phyloP scores from a whole-genome alignment of 2,888 invertebrate genomes.

The Tromatobia lineatoria region DNA sequence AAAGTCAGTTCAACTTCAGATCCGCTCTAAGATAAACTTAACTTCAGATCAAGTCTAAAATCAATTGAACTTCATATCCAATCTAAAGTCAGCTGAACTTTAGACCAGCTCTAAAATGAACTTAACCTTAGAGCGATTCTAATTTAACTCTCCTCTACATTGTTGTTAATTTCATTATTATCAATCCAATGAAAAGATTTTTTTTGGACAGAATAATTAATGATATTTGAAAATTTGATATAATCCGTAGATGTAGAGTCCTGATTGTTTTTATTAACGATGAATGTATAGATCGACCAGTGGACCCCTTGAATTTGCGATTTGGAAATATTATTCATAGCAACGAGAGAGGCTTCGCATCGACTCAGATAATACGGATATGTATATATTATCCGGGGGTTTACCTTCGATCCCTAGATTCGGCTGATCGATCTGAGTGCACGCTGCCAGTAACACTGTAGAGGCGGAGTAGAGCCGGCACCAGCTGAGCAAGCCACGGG shows the following conservation, averaged over 20 bases:
- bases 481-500: conserved; percentile 53
- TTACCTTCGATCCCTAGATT: conserved; percentile 58
- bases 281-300: conserved; percentile 4
- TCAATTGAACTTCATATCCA: too few relatives aligned
- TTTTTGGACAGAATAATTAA: too few relatives aligned
- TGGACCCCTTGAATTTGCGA: conserved; percentile 42
- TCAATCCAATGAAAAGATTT: too few relatives aligned
- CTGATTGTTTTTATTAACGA: not conserved
- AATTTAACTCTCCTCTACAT: too few relatives aligned
- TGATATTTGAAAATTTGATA: not conserved
- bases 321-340: conserved; percentile 66
- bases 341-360: conserved; percentile 49
- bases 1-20: too few relatives aligned
- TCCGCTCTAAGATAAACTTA: too few relatives aligned
- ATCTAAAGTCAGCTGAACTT: too few relatives aligned
- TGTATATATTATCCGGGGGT: conserved; percentile 43
- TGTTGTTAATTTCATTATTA: too few relatives aligned
- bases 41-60: too few relatives aligned
- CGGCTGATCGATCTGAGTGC: conserved; percentile 53
- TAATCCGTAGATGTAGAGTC: not conserved
- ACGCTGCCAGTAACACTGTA: conserved; percentile 1
- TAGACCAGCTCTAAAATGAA: too few relatives aligned
- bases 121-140: too few relatives aligned
- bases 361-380: conserved; percentile 31
- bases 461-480: conserved; percentile 12